Evolutionary conservation across 2,888 invertebrate genomes (phyloP).

Genomic region (Ectemnius cavifrons): DNA sequence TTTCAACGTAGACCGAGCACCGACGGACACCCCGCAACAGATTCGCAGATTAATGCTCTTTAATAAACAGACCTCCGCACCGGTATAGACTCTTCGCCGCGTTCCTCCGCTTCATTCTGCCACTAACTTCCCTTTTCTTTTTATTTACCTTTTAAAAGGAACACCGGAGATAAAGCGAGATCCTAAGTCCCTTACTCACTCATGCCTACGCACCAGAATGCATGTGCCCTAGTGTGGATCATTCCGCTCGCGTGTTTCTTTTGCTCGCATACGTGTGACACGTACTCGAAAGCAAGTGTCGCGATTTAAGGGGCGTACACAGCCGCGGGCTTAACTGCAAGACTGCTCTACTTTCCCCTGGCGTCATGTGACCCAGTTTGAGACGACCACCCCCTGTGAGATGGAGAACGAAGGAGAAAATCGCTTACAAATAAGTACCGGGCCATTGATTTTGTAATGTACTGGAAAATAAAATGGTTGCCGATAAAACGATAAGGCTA

Average conservation of each 20-base stretch:
- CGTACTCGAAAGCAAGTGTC: constrained; percentile 20
- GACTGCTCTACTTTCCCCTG: constrained; percentile 8
- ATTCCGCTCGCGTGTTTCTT: constrained; percentile 20
- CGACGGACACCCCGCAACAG: constrained; percentile 55
- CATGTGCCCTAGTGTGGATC: constrained; percentile 34
- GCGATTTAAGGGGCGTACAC: constrained; percentile 31
- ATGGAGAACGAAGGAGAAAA: too few relatives aligned
- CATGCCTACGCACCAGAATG: constrained; percentile 32
- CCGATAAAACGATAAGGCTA: too few relatives aligned
- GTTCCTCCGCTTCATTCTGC: constrained; percentile 13
- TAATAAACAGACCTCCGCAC: constrained; percentile 59
- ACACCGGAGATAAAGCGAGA: constrained; percentile 41
- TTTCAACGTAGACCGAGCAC: constrained; percentile 46
- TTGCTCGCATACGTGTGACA: constrained; percentile 19
- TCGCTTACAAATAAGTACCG: too few relatives aligned
- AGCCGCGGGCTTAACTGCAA: constrained; percentile 15
- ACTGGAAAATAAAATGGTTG: too few relatives aligned
- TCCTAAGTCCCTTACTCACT: constrained; percentile 29
- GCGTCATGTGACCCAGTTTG: constrained; percentile 28
- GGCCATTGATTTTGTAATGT: too few relatives aligned
- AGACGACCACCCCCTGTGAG: not conserved
- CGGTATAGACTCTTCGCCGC: constrained; percentile 12
- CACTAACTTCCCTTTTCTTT: constrained; percentile 22
- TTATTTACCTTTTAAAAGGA: constrained; percentile 27
- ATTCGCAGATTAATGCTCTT: constrained; percentile 64